phyloP scores from a whole-genome alignment of 2,113 vertebrate species.

The Brevimyrus niger region DNA sequence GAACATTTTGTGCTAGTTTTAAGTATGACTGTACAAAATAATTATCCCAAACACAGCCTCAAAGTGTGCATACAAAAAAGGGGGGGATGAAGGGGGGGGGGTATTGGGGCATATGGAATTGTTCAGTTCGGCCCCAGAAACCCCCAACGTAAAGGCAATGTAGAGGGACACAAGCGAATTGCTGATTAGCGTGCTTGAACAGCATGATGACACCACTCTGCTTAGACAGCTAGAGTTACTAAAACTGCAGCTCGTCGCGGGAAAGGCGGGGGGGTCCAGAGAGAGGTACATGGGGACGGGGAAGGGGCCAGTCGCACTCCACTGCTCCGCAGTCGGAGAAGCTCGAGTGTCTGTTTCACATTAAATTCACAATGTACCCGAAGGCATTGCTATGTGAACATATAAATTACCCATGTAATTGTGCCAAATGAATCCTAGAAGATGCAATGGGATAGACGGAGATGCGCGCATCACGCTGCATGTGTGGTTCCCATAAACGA shows the following conservation, averaged over 20 bases:
- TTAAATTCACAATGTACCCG: slow-evolving; percentile 7
- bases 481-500: not conserved
- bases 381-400: not conserved
- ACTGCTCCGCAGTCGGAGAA: not conserved
- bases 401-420: slow-evolving; percentile 15
- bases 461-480: not conserved
- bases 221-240: not conserved
- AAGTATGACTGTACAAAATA: not conserved
- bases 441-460: not conserved
- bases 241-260: not conserved
- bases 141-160: not conserved
- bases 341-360: slow-evolving; percentile 7
- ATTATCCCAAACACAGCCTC: not conserved
- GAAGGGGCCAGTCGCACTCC: not conserved
- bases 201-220: too few species aligned
- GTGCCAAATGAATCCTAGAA: slow-evolving; percentile 5
- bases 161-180: not conserved
- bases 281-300: not conserved
- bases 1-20: not conserved
- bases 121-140: slow-evolving; percentile 30
- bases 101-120: not conserved
- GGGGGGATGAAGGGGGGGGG: not conserved
- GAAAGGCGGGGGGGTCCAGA: not conserved
- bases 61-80: not conserved
- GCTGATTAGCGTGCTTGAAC: too few species aligned